phyloP scores from a whole-genome alignment of 2,797 vertebrate species.

The Lerista edwardsae region DNA sequence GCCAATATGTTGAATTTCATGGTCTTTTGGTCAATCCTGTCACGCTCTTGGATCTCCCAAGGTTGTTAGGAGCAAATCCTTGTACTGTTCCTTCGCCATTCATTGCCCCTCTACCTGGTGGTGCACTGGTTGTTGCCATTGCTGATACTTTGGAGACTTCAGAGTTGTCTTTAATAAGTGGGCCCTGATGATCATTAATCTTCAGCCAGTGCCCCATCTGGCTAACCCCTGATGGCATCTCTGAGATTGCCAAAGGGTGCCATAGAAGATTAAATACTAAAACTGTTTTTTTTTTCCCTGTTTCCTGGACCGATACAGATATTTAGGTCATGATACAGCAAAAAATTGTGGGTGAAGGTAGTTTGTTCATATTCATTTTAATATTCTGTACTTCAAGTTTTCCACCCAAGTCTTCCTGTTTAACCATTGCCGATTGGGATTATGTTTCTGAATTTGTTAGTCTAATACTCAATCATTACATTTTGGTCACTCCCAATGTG shows the following conservation, averaged over 20 bases:
- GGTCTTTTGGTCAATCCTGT: background rate
- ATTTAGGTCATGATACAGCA: background rate
- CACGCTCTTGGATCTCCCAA: no score
- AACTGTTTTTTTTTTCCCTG: no score
- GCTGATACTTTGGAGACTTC: no score
- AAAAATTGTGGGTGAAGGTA: background rate
- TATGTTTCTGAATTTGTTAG: background rate
- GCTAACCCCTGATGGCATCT: no score
- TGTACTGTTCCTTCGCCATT: no score
- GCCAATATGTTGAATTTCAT: background rate
- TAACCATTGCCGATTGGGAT: background rate
- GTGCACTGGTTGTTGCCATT: no score
- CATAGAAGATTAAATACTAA: background rate
- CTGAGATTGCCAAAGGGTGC: background rate
- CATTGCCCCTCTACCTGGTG: no score
- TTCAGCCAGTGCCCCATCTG: no score
- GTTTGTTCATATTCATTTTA: background rate
- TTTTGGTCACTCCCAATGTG: background rate
- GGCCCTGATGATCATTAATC: no score
- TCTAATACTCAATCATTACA: background rate
- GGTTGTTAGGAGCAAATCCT: no score
- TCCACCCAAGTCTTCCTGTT: background rate
- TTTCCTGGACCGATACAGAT: no score
- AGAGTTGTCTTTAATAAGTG: no score
- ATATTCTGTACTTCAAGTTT: background rate